A percentile compares a stretch with the other conserved stretches of the same genome.
Evolutionary conservation across 2,113 vertebrate genomes (phyloP).

Genomic region (Notarius lentiginosus): DNA sequence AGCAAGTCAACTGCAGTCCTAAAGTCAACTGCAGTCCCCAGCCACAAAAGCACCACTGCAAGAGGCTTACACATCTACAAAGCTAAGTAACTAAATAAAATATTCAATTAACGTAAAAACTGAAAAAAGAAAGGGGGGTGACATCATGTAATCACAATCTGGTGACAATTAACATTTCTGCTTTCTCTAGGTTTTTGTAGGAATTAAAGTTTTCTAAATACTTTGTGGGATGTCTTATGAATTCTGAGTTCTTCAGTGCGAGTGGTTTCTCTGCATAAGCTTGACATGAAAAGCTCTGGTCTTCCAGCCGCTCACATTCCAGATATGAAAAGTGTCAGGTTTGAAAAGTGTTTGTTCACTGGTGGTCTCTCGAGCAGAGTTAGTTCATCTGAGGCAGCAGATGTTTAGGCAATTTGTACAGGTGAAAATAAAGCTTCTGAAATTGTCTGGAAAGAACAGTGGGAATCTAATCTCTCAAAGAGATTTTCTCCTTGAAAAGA

Average conservation of each 20-base stretch:
- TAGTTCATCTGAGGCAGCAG: slow-evolving; percentile 20
- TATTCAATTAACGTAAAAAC: neutral
- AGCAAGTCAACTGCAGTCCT: no score
- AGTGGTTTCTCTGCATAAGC: slow-evolving; percentile 16
- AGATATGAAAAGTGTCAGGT: slow-evolving; percentile 2
- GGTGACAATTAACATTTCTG: neutral
- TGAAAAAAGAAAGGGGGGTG: no score
- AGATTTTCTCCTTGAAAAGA: slow-evolving; percentile 25
- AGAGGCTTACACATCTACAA: no score
- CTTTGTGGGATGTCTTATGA: neutral
- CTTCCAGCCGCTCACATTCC: slow-evolving; percentile 20
- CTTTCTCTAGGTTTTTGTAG: neutral
- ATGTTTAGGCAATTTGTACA: slow-evolving; percentile 28
- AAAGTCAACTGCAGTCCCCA: no score
- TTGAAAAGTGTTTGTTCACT: slow-evolving; percentile 7
- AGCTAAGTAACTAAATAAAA: neutral
- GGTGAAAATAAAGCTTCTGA: slow-evolving; percentile 30
- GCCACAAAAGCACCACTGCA: no score
- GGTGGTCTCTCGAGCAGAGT: slow-evolving; percentile 14
- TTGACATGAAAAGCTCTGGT: slow-evolving; percentile 6
- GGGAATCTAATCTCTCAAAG: slow-evolving; percentile 30
- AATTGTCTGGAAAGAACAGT: slow-evolving; percentile 28
- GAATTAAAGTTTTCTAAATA: neutral
- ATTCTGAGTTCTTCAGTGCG: neutral
- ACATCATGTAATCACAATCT: neutral